Evolutionary conservation across 2,888 invertebrate species (phyloP).

Genomic region (Parthenolecanium corni): DNA sequence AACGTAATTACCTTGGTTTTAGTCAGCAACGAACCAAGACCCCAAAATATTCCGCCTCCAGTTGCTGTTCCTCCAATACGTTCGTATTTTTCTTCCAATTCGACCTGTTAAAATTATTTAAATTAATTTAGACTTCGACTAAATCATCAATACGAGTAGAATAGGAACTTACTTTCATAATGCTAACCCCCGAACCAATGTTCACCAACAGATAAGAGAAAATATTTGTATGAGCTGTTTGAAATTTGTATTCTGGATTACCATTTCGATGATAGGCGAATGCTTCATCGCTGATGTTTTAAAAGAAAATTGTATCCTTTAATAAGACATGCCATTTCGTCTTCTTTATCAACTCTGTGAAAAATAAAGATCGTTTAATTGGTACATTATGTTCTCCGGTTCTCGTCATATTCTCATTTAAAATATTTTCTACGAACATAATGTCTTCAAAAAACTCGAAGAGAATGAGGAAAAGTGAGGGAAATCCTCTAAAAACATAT

Average conservation of each 20-base stretch:
- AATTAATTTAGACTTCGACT: not conserved
- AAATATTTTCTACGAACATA: too few species aligned
- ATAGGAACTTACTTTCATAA: constrained; percentile 48
- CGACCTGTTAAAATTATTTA: constrained; percentile 41
- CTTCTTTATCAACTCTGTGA: constrained; percentile 52
- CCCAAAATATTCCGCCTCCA: constrained; percentile 59
- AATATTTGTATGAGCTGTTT: constrained; percentile 47
- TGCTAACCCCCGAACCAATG: constrained; percentile 58
- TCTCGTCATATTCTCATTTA: too few species aligned
- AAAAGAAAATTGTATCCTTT: constrained; percentile 57
- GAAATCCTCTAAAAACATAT: too few species aligned
- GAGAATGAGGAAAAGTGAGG: too few species aligned
- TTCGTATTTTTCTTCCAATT: constrained; percentile 51
- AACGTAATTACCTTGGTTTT: constrained; percentile 45
- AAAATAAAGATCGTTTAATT: too few species aligned
- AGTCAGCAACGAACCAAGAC: constrained; percentile 53
- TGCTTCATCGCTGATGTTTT: constrained; percentile 55
- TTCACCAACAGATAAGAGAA: constrained; percentile 58
- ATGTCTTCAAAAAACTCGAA: too few species aligned
- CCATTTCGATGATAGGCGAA: constrained; percentile 51
- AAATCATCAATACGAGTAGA: not conserved
- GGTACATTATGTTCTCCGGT: too few species aligned
- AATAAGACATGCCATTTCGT: constrained; percentile 54
- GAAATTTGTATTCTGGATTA: constrained; percentile 52
- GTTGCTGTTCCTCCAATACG: constrained; percentile 57